A percentile compares a stretch with the other conserved stretches of the same genome.
phyloP scores from a whole-genome alignment of 2,888 invertebrate species.

The Brachyptera risi region DNA sequence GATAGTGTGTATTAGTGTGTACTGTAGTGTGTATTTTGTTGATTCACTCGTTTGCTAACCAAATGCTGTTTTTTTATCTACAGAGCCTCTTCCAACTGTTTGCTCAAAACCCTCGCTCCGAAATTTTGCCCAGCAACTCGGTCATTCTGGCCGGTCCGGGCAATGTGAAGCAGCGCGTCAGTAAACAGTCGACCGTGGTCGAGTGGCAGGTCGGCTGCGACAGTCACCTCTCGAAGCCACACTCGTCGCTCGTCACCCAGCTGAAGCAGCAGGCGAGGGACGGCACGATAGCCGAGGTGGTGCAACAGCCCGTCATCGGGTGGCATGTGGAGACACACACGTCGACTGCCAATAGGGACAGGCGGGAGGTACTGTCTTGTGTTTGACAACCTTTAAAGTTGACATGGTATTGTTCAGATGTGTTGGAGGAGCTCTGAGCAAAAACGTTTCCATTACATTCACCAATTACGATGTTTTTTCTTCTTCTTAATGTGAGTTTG shows the following conservation, averaged over 20 bases:
- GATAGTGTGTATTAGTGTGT: no score
- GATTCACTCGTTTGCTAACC: no score
- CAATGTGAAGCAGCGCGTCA: conserved; percentile 46
- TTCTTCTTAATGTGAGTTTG: no score
- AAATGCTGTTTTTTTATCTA: conserved; percentile 35
- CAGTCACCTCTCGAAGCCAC: conserved; percentile 62
- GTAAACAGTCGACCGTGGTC: conserved; percentile 47
- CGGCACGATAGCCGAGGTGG: conserved; percentile 64
- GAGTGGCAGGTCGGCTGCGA: conserved; percentile 69
- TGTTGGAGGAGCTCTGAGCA: no score
- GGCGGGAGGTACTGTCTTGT: conserved; percentile 44
- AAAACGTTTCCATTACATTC: no score
- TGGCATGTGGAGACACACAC: conserved; percentile 61
- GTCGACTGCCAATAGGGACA: conserved; percentile 41
- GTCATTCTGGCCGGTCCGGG: conserved; percentile 53
- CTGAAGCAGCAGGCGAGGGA: conserved; percentile 65
- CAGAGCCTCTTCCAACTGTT: conserved; percentile 53
- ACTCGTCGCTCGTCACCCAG: conserved; percentile 61
- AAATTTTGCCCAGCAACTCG: conserved; percentile 42
- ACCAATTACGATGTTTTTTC: no score
- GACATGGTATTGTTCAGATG: no score
- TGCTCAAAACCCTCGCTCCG: conserved; percentile 45
- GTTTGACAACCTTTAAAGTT: no score
- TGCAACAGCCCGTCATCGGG: conserved; percentile 64
- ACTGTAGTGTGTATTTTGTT: no score